Evolutionary conservation across 2,888 invertebrate genomes (phyloP).

Genomic region (Diadegma fenestrale): DNA sequence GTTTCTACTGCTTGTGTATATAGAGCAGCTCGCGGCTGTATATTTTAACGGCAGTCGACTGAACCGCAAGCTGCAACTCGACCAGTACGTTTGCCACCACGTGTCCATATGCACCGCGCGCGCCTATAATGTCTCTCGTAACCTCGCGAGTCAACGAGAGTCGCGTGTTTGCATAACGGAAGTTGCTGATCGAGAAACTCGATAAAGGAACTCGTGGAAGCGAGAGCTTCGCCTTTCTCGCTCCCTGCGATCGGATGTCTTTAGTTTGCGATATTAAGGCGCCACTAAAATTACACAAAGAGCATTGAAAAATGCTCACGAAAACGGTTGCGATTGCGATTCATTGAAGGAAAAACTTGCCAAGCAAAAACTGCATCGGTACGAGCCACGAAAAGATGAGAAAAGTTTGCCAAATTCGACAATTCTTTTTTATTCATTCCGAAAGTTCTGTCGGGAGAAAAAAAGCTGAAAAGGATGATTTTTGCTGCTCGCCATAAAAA

Average conservation of each 20-base stretch:
- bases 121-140: conserved; percentile 61
- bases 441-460: conserved; percentile 49
- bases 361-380: too few relatives aligned
- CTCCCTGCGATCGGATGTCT: conserved; percentile 69
- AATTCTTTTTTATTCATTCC: conserved; percentile 61
- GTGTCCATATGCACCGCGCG: conserved; percentile 19
- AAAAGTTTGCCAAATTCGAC: conserved; percentile 44
- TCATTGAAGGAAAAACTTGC: too few relatives aligned
- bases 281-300: background rate
- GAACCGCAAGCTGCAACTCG: conserved; percentile 29
- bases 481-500: conserved; percentile 42
- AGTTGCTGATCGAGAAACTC: conserved; percentile 71
- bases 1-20: conserved; percentile 25
- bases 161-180: conserved; percentile 75
- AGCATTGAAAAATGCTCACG: background rate
- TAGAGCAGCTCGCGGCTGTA: conserved; percentile 3
- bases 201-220: conserved; percentile 64
- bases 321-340: too few relatives aligned
- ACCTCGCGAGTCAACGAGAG: conserved; percentile 38
- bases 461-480: conserved; percentile 23
- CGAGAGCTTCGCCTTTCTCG: background rate
- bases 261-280: conserved; percentile 52
- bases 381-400: background rate
- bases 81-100: conserved; percentile 19
- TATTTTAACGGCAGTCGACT: conserved; percentile 37